Percentiles rank a stretch among this genome's conserved stretches.
Conservation (phyloP, 2,888 invertebrate genomes). For the Ophion slaviceki region DNA sequence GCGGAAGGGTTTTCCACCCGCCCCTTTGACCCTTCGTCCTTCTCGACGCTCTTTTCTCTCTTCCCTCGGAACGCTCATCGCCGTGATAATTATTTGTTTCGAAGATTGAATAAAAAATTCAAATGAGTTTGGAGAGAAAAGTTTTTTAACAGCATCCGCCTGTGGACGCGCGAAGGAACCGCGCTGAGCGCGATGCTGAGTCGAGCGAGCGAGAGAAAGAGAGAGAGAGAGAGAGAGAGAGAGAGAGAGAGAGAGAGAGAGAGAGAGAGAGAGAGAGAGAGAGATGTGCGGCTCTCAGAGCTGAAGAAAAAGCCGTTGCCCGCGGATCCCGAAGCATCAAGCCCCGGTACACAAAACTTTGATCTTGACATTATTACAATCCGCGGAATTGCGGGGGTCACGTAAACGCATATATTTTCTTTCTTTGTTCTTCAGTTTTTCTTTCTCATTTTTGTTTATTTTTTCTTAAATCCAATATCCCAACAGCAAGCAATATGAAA, state of each 20-base stretch:
- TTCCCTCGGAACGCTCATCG: conserved; percentile 71
- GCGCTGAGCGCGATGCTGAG: conserved; percentile 23
- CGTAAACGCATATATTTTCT: conserved; percentile 62
- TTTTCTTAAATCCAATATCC: conserved; percentile 75
- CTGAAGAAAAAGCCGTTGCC: conserved; percentile 53
- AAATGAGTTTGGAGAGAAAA: conserved; percentile 78
- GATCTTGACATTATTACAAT: conserved; percentile 81
- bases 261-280: conserved; percentile 20
- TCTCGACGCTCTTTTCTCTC: not conserved
- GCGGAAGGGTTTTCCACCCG: conserved; percentile 23
- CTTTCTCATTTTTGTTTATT: not conserved
- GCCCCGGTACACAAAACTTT: conserved; percentile 75
- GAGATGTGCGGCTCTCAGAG: conserved; percentile 27
- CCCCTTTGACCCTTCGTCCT: not conserved
- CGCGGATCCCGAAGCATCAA: conserved; percentile 37
- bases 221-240: conserved; percentile 33
- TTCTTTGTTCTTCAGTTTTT: not conserved
- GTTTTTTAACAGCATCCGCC: conserved; percentile 69
- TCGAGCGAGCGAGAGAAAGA: not conserved
- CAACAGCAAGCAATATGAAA: conserved; percentile 57
- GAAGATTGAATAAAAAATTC: conserved; percentile 80
- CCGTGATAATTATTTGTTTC: conserved; percentile 81
- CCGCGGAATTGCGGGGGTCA: conserved; percentile 69
- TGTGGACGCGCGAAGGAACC: conserved; percentile 48
- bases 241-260: conserved; percentile 21